A percentile compares a stretch with the other conserved stretches of the same genome.
Evolutionary conservation across 2,888 invertebrate species (phyloP).

Genomic region (Standfussiana lucernea): DNA sequence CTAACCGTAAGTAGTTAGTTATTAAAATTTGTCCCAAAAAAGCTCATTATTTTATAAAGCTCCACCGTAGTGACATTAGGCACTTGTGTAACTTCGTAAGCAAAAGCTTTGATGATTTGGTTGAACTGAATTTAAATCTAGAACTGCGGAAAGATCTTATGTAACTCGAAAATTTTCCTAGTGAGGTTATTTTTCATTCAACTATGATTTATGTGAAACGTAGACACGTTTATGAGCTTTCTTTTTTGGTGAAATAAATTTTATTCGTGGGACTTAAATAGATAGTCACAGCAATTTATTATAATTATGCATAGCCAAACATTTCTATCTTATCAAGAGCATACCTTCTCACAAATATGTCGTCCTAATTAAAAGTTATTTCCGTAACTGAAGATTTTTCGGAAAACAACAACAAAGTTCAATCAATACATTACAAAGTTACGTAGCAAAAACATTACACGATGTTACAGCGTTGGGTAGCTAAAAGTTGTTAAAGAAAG

Average conservation of each 20-base stretch:
- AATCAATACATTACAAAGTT: slow-evolving; percentile 6
- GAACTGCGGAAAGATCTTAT: slow-evolving; percentile 23
- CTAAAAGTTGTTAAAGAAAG: slow-evolving; percentile 58
- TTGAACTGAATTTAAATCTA: slow-evolving; percentile 30
- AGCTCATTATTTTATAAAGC: not conserved
- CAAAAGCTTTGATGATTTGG: slow-evolving; percentile 8
- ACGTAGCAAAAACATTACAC: no score
- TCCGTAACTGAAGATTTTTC: not conserved
- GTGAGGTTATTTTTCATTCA: slow-evolving; percentile 40
- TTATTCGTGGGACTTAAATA: slow-evolving; percentile 1
- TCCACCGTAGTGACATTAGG: no score
- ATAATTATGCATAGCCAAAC: not conserved
- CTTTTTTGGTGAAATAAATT: slow-evolving; percentile 38
- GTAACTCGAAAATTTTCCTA: slow-evolving; percentile 13
- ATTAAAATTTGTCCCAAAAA: not conserved
- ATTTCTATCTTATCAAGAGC: not conserved
- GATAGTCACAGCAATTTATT: slow-evolving; percentile 8
- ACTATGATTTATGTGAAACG: slow-evolving; percentile 45
- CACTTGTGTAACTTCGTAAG: not conserved
- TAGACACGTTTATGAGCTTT: slow-evolving; percentile 43
- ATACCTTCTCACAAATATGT: not conserved
- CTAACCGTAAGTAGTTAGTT: not conserved
- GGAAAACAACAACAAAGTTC: not conserved
- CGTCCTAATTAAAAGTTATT: not conserved
- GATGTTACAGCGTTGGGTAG: slow-evolving; percentile 22